A percentile compares a stretch with the other conserved stretches of the same genome.
Evolutionary conservation across 2,113 vertebrate genomes (phyloP).

Genomic region (Aegotheles bennettii): DNA sequence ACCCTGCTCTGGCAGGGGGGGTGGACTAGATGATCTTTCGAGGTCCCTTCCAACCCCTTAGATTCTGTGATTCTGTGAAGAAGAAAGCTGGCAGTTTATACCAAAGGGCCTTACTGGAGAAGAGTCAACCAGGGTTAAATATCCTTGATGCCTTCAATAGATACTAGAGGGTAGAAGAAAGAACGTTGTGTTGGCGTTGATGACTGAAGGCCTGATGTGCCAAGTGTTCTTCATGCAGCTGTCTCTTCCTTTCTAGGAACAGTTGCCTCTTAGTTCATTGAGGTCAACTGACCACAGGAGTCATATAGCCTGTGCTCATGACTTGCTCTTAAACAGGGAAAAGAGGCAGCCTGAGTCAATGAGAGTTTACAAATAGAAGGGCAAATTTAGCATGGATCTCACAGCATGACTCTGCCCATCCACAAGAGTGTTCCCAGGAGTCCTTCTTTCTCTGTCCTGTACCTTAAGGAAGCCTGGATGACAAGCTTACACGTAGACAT

Average conservation of each 20-base stretch:
- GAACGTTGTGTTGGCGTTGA: neutral
- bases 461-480: neutral
- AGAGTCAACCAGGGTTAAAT: neutral
- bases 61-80: too few species aligned
- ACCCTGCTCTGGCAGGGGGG: too few species aligned
- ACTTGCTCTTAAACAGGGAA: neutral
- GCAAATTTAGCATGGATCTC: neutral
- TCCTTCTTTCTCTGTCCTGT: neutral
- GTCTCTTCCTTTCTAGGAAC: neutral
- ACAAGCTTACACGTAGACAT: neutral
- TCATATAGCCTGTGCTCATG: neutral
- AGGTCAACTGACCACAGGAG: neutral
- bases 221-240: neutral
- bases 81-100: neutral
- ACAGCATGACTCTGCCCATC: neutral
- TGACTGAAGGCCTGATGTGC: neutral
- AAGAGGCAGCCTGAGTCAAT: neutral
- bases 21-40: too few species aligned
- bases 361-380: neutral
- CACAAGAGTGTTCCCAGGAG: accelerated
- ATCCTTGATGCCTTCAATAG: neutral
- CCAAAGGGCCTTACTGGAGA: neutral
- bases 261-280: neutral
- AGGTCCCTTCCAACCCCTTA: too few species aligned
- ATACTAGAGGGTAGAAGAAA: neutral